phyloP scores from a whole-genome alignment of 2,888 invertebrate species.

The Tenthredo mesomela region DNA sequence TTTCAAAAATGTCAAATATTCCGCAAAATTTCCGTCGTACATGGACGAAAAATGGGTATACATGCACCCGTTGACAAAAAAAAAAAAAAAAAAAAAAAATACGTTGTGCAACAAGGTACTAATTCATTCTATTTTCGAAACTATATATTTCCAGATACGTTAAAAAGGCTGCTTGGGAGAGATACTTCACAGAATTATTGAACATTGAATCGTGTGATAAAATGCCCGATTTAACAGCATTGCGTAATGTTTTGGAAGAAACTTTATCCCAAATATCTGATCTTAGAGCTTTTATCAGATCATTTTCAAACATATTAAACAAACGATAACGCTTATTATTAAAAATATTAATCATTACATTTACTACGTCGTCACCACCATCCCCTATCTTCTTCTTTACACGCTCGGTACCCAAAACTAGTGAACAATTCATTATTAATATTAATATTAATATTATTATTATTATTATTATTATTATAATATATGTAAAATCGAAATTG shows the following conservation, averaged over 20 bases:
- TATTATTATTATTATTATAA: conserved; percentile 5
- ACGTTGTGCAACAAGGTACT: too few species aligned
- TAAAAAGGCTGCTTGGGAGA: conserved; percentile 87
- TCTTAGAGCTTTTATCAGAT: conserved; percentile 68
- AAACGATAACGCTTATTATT: conserved; percentile 75
- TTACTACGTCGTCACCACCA: too few species aligned
- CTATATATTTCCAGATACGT: conserved; percentile 81
- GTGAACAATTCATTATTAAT: conserved; percentile 3
- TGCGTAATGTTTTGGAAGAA: conserved; percentile 76
- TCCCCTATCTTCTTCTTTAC: background rate
- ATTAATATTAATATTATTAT: background rate
- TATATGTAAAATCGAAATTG: conserved; percentile 38
- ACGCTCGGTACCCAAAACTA: conserved; percentile 28
- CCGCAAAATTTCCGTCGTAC: too few species aligned
- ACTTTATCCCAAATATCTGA: conserved; percentile 70
- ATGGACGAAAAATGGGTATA: too few species aligned
- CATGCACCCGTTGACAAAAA: too few species aligned
- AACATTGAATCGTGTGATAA: conserved; percentile 90
- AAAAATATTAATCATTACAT: background rate
- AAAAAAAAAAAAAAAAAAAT: too few species aligned
- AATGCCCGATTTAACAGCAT: conserved; percentile 85
- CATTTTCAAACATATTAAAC: conserved; percentile 74
- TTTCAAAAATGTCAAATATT: too few species aligned
- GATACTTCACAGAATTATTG: conserved; percentile 88
- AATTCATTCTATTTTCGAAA: too few species aligned